Conservation (phyloP, 2,113 vertebrate species). For the Neotoma lepida region DNA sequence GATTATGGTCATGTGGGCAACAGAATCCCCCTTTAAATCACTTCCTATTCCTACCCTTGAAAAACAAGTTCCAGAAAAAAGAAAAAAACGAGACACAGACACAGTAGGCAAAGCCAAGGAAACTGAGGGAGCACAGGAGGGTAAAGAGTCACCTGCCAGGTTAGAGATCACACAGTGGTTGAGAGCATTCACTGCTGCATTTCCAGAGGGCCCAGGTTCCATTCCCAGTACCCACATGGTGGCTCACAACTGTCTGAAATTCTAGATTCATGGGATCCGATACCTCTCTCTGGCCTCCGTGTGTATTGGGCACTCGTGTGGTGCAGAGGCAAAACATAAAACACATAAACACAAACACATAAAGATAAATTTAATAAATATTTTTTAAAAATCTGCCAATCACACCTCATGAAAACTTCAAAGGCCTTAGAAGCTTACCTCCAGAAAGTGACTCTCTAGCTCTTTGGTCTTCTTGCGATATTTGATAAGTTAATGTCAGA, state of each 20-base stretch:
- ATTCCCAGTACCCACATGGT: neutral
- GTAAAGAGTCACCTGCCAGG: neutral
- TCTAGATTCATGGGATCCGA: neutral
- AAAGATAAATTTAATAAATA: neutral
- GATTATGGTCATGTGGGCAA: neutral
- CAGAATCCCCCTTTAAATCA: neutral
- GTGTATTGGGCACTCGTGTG: neutral
- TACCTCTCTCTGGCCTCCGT: neutral
- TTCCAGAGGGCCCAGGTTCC: neutral
- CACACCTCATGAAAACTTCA: neutral
- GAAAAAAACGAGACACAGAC: rapidly evolving
- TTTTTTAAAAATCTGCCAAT: neutral
- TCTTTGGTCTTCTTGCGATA: neutral
- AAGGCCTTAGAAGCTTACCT: neutral
- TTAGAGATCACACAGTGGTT: neutral
- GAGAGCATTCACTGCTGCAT: neutral
- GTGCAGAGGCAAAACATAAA: neutral
- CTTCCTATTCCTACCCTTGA: neutral
- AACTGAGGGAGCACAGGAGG: neutral
- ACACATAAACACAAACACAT: neutral
- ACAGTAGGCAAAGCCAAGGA: neutral
- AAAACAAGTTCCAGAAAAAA: neutral
- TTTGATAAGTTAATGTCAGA: neutral
- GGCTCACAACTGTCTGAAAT: neutral
- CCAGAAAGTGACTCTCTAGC: neutral